Percentiles rank a stretch among this genome's conserved stretches.
Evolutionary conservation across 1,140 invertebrate genomes (phyloP).

Genomic region (Drosophila funebris): DNA sequence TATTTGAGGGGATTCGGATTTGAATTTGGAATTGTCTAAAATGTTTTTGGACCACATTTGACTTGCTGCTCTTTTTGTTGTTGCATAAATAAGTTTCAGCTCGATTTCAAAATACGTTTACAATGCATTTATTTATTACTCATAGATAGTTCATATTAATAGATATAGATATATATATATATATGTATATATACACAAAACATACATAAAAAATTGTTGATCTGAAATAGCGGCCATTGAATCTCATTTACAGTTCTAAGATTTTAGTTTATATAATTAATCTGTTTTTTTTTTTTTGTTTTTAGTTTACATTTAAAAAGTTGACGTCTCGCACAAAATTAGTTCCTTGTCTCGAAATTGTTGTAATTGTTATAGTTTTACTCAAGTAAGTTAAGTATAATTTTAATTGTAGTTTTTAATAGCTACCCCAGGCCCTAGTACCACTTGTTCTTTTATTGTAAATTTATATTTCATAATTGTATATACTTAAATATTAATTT

Average conservation of each 20-base stretch:
- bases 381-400: constrained; percentile 33
- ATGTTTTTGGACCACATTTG: constrained; percentile 61
- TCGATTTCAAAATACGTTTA: constrained; percentile 53
- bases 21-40: constrained; percentile 22
- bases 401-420: constrained; percentile 50
- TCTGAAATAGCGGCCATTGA: constrained; percentile 48
- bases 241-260: constrained; percentile 51
- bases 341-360: constrained; percentile 52
- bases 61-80: constrained; percentile 47
- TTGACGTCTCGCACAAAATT: constrained; percentile 55
- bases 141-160: constrained; percentile 63
- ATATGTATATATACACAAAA: constrained; percentile 72
- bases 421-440: constrained; percentile 76
- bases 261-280: constrained; percentile 24
- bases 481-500: constrained; percentile 74
- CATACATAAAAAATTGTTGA: constrained; percentile 76
- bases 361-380: constrained; percentile 42
- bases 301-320: constrained; percentile 71
- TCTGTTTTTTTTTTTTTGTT: constrained; percentile 15
- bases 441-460: constrained; percentile 46
- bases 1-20: constrained; percentile 2
- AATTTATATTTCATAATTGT: constrained; percentile 57
- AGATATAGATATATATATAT: constrained; percentile 51
- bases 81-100: constrained; percentile 38
- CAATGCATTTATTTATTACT: constrained; percentile 79